A percentile compares a stretch with the other conserved stretches of the same genome.
These are phyloP conservation scores for Carabus problematicus DNA, from an alignment of 2,888 invertebrate genomes.

Conservation along the genomic window DNA sequence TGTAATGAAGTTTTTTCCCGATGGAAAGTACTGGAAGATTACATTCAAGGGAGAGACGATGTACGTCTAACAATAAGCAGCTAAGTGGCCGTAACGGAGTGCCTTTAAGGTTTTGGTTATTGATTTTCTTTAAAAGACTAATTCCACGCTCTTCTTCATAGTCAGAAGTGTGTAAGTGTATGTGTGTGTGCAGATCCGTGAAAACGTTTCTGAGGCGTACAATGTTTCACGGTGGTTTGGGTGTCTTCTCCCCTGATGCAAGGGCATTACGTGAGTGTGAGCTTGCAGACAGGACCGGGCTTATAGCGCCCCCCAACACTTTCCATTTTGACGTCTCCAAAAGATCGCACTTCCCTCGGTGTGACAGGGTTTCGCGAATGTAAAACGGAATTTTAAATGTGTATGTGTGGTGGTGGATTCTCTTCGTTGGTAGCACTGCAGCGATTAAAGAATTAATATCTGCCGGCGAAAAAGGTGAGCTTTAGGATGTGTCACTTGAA, in stretches of 20 bases:
- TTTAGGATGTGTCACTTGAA: no score
- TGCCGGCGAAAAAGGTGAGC: no score
- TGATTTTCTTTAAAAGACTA: conserved; percentile 30
- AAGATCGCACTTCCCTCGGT: conserved; percentile 3
- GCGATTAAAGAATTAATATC: background rate
- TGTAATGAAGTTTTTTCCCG: no score
- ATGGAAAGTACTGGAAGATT: no score
- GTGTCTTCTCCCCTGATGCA: background rate
- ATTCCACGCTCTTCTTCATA: conserved; percentile 19
- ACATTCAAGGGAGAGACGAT: no score
- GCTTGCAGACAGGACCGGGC: background rate
- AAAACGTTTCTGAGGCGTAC: conserved; percentile 13
- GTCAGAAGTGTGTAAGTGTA: conserved; percentile 22
- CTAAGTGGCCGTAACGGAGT: conserved; percentile 15
- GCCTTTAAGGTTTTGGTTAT: conserved; percentile 26
- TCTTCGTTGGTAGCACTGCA: conserved; percentile 24
- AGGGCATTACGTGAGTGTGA: background rate
- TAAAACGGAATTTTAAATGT: conserved; percentile 30
- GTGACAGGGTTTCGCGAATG: conserved; percentile 16
- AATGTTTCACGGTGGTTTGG: conserved; percentile 16
- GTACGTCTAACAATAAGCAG: conserved; percentile 20
- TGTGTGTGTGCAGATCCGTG: conserved; percentile 5
- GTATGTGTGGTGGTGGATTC: conserved; percentile 24
- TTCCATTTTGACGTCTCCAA: conserved; percentile 32
- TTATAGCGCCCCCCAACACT: background rate